Base-by-base conservation (phyloP, 1,140 invertebrate genomes). In the Drosophila melanica region DNA sequence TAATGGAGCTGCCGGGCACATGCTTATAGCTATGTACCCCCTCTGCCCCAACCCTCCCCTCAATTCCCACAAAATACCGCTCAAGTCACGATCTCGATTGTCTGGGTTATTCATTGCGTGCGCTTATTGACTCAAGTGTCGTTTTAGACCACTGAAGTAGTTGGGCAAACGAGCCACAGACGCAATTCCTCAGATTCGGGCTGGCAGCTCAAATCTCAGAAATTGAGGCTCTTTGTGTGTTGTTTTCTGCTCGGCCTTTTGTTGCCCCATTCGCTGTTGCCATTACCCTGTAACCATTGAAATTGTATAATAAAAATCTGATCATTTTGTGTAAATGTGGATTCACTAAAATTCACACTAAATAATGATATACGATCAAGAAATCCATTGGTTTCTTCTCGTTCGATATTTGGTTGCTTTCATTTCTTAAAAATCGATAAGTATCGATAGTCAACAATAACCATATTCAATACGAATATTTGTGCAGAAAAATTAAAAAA, bases 71-170 rank as follows among this genome's bases (percentile, higher is more conserved):
- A 27, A 27, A 6, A 27, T 27, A 2, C 20, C 20, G 8, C 30
- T 18, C 8, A 18, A 45, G 55, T 58, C 55, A 58, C 55, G 55
- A 58, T 58, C 53, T 18, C 23, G 37, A 27, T 42, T 14, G 30
- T 60, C 55, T 66, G 70, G 18, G 50, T 14, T 67, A 55, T 63
- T 68, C 42, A 47, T 58, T 73, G 59, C 42, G 63, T 53, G 30
- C 39, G 63, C 44, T 71, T 72, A 79, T 87, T 79, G 76, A 89
- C 84, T 87, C 84, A 84, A 87, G 84, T 87, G 84, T 80, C 84
- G 84, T 89, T 87, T 89, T 89, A 80, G 73, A 84, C 84, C 84
- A 87, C 84, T 87, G 84, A 87, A 87, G 84, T 89, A 87, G 84
- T 87, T 65, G 54, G 39, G 53, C 53, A 55, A 70, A 53, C 30